These are phyloP conservation scores for Mesochorus sp. DNA, from an alignment of 2,888 invertebrate species.

Conservation along the genomic window DNA sequence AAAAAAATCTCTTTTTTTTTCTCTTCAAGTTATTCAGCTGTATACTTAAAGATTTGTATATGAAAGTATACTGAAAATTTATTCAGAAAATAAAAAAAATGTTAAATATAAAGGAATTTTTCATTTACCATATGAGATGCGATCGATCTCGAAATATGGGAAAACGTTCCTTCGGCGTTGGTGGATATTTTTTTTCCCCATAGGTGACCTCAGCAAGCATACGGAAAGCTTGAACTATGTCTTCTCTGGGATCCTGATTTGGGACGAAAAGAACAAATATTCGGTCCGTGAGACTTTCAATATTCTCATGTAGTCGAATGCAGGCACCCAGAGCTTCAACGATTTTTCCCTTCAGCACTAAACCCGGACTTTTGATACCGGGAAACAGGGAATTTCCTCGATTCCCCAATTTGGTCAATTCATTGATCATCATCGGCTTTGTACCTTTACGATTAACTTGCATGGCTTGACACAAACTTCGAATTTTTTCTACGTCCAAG, in stretches of 20 bases:
- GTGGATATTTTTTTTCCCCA: slow-evolving; percentile 70
- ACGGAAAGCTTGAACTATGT: slow-evolving; percentile 68
- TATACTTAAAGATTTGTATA: too few relatives aligned
- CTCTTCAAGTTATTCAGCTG: too few relatives aligned
- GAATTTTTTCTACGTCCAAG: slow-evolving; percentile 70
- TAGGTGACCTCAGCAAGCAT: slow-evolving; percentile 69
- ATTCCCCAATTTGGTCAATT: slow-evolving; percentile 66
- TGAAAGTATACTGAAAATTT: too few relatives aligned
- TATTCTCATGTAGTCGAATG: slow-evolving; percentile 66
- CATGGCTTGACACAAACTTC: slow-evolving; percentile 66
- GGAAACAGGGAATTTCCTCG: slow-evolving; percentile 68
- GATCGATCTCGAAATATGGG: slow-evolving; percentile 74
- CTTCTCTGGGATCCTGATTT: slow-evolving; percentile 69
- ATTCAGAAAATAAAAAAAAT: too few relatives aligned
- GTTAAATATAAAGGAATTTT: neutral
- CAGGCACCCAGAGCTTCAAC: slow-evolving; percentile 66
- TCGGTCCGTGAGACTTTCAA: slow-evolving; percentile 69
- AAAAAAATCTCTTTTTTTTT: too few relatives aligned
- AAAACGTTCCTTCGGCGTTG: slow-evolving; percentile 62
- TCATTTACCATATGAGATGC: slow-evolving; percentile 71
- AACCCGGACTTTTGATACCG: slow-evolving; percentile 69
- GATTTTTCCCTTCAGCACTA: slow-evolving; percentile 60
- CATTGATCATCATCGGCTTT: slow-evolving; percentile 65
- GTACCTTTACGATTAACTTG: slow-evolving; percentile 67
- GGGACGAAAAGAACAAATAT: slow-evolving; percentile 75